Evolutionary conservation across 1,140 invertebrate genomes (phyloP).

Genomic region (Limonius californicus): DNA sequence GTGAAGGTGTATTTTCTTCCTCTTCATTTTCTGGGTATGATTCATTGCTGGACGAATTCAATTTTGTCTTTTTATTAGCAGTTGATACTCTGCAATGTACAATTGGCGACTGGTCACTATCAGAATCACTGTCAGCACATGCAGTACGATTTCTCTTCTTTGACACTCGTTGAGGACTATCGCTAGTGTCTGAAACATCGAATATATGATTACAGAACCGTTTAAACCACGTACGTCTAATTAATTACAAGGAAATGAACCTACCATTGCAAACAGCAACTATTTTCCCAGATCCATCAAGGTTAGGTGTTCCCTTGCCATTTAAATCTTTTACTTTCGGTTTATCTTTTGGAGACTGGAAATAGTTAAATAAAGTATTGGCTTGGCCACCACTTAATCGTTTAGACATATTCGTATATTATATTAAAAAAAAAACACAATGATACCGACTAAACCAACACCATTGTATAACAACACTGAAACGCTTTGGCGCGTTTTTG

Average conservation of each 20-base stretch:
- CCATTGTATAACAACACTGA: no score
- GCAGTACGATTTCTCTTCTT: neutral
- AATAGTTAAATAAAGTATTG: constrained; percentile 44
- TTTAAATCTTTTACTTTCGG: no score
- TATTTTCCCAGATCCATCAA: constrained; percentile 8
- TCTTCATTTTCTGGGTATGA: neutral
- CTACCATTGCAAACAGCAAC: constrained; percentile 28
- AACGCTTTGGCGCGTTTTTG: no score
- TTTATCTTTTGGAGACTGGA: constrained; percentile 39
- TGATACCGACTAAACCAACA: no score
- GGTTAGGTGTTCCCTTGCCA: no score
- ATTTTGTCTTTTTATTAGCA: neutral
- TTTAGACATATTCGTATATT: no score
- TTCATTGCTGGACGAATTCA: neutral
- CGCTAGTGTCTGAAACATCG: neutral
- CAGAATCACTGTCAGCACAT: neutral
- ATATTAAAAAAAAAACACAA: no score
- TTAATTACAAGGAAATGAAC: neutral
- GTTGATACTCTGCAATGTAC: neutral
- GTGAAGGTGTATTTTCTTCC: neutral
- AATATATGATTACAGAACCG: neutral
- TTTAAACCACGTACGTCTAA: no score
- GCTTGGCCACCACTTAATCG: constrained; percentile 25
- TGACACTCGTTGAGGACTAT: neutral
- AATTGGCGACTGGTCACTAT: neutral